Base-by-base conservation (phyloP, 1,140 invertebrate species). In the Drosophila nannoptera region DNA sequence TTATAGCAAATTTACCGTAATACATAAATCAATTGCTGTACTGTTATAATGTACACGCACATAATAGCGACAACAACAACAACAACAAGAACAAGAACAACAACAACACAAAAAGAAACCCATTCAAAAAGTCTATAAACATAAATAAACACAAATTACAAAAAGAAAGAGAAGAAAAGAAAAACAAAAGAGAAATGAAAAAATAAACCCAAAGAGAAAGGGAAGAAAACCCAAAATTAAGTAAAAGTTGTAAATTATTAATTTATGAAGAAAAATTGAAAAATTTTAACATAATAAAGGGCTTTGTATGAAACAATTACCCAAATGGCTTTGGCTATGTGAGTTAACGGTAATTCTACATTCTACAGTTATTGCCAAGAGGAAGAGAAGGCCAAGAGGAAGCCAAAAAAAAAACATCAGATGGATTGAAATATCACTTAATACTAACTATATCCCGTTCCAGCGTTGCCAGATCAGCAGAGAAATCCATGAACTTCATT, bases 271-370 rank as follows among this genome's bases (percentile, higher is more conserved):
- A 72, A 77, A 70, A 72, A 68, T 69, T 38, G 48, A 71, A 75
- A 76, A 84, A 84, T 84, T 84, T 84, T 84, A 84, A 83, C 63
- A 84, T 86, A 84, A 84, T 84, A 84, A 84, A 86, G 80, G 77
- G 76, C 80, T 83, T 84, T 83, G 80, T 86, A 84, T 84, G 73
- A 84, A 84, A 75, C 78, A 81, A 46, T 49, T 22, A 58, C 6
- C 4, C 2, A 1, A 5, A 12, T 4, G 29, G 5, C 11, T 16
- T 46, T 46, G 3, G 3, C 22, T 22, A 22, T 2, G 22, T 11
- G 22, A 22, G 2, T 46, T 22, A 53, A 4, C 14, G 35, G 12
- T 5, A 50, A 11, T 38, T 35, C n/a, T 32, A 32, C 12, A 1
- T 32, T 49, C 11, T 38, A 22, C 22, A 22, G 22, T 22, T 22